These are phyloP conservation scores for Sebastes cheni DNA, from an alignment of 2,797 vertebrate species.

Conservation along the genomic window DNA sequence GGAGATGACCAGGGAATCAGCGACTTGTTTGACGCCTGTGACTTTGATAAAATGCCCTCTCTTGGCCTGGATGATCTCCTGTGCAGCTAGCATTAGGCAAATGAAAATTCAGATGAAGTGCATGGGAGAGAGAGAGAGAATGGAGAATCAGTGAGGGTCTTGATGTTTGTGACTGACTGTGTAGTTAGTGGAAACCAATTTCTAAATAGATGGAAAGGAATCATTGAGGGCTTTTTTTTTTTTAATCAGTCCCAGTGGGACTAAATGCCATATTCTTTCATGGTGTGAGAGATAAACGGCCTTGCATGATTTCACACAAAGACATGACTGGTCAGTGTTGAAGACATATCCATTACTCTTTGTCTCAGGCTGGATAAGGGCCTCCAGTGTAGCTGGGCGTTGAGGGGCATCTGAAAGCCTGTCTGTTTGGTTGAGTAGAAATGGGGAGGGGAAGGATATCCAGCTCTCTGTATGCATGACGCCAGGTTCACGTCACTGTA, in stretches of 20 bases:
- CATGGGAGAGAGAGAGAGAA: conserved; percentile 27
- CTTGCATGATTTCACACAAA: conserved; percentile 42
- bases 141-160: conserved; percentile 26
- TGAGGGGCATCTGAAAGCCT: background rate
- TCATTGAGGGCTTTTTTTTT: conserved; percentile 21
- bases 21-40: conserved; percentile 93
- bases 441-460: conserved; percentile 9
- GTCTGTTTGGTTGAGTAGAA: conserved; percentile 5
- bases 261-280: conserved; percentile 35
- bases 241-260: conserved; percentile 29
- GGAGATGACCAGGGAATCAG: conserved; percentile 95
- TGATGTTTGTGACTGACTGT: conserved; percentile 43
- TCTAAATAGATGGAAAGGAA: conserved; percentile 39
- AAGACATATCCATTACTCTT: conserved; percentile 28
- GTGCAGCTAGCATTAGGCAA: conserved; percentile 88
- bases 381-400: conserved; percentile 17
- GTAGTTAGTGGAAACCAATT: conserved; percentile 36
- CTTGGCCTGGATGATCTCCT: conserved; percentile 91
- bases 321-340: conserved; percentile 28
- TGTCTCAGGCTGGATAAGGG: conserved; percentile 44
- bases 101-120: background rate
- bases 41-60: conserved; percentile 91
- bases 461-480: conserved; percentile 3
- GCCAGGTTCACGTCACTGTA: background rate
- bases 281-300: conserved; percentile 26